Percentiles rank a stretch among this genome's conserved stretches.
Evolutionary conservation across 1,140 invertebrate genomes (phyloP).

Genomic region (Ctenoplectra terminalis): DNA sequence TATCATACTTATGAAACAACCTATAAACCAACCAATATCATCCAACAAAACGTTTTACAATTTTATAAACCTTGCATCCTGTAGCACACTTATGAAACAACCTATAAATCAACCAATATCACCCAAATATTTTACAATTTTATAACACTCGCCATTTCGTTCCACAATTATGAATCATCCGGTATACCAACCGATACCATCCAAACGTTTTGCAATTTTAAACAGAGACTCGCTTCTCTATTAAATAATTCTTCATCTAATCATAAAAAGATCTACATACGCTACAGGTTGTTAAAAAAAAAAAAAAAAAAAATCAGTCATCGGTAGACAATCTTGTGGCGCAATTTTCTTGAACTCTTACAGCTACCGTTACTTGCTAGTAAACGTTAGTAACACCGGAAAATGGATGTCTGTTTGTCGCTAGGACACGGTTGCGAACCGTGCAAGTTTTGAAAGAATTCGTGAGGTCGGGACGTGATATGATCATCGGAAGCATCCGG

Average conservation of each 20-base stretch:
- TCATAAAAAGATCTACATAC: not conserved
- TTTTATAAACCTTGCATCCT: not conserved
- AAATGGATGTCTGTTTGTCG: not conserved
- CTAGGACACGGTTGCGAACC: not conserved
- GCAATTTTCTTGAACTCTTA: not conserved
- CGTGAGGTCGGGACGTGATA: constrained; percentile 24
- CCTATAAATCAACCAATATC: too few species aligned
- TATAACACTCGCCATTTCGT: too few species aligned
- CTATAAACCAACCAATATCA: not conserved
- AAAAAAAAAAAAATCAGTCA: not conserved
- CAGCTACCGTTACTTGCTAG: not conserved
- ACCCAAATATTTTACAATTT: too few species aligned
- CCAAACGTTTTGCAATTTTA: not conserved
- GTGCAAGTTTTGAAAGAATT: not conserved
- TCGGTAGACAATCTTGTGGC: not conserved
- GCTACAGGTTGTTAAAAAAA: not conserved
- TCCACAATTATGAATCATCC: not conserved
- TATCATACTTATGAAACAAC: not conserved
- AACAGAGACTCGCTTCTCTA: not conserved
- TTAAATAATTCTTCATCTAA: too few species aligned
- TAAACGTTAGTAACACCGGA: not conserved
- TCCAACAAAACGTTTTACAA: not conserved
- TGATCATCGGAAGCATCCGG: constrained; percentile 27
- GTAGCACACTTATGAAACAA: too few species aligned
- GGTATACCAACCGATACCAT: not conserved